Evolutionary conservation across 2,888 invertebrate genomes (phyloP), one percentile per base, ranked within the genome.

Genomic region (Agrilus cyanescens): DNA sequence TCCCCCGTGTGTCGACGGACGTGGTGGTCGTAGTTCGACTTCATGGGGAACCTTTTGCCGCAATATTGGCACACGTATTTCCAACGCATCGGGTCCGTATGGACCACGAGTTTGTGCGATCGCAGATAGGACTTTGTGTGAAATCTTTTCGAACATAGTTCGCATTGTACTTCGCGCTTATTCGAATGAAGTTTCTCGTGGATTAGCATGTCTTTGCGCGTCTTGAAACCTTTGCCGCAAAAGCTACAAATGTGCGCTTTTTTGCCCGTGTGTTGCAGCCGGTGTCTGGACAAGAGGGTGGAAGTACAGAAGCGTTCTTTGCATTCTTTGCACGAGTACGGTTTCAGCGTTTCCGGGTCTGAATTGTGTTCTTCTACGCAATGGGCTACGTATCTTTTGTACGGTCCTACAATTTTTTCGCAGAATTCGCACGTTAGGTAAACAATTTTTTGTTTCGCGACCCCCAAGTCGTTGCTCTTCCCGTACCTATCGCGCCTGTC

Each of bases 161-260:
- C 51, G 43, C 61, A 61, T 16, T 54, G 52, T 43, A 57, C 59
- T 32, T 58, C 58, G 32, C 59, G 47, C 32, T 51, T 41, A 38
- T 57, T 58, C 25, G 53, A 53, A 44, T 61, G 61, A 5, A 52
- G 55, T 36, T 56, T 54, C 42, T 59, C 59, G 46, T 61, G 61
- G 4, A 51, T 52, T 2, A 47, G 53, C 14, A 61, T 47, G 40
- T 61, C 60, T 13, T 53, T 53, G 42, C 56, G 57, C 1, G 60
- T 59, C 18, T 58, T 57, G 40, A 56, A 61, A 37, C 68, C 65
- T 56, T 74, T 75, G 4, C 60, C 60, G 42, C 60, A 61, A 40
- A 52, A 54, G 40, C 54, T 55, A 41, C 61, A 61, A 31, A 59
- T 55, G 29, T 58, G 55, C 6, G 47, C 46, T 6, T 60, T 49